Percentiles rank a stretch among this genome's conserved stretches.
Conservation (phyloP, 2,888 invertebrate genomes). For the Bellardia pandia region DNA sequence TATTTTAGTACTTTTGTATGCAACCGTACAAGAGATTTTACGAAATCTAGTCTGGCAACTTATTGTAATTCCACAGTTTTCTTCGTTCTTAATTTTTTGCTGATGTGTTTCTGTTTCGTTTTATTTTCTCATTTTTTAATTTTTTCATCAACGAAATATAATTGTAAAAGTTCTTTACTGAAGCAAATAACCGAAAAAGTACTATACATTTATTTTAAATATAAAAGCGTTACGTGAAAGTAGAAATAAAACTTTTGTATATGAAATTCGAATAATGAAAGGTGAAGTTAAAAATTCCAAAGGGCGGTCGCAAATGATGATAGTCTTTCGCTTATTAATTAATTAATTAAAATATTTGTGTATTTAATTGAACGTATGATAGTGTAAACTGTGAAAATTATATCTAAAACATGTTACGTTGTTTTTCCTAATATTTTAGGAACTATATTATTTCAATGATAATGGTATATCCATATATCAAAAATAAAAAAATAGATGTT, state of each 20-base stretch:
- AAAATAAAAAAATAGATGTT: conserved; percentile 32
- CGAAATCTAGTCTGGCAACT: conserved; percentile 33
- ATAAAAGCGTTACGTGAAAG: conserved; percentile 23
- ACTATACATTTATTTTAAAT: conserved; percentile 21
- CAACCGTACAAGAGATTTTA: conserved; percentile 13
- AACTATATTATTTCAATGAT: conserved; percentile 33
- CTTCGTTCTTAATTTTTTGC: conserved; percentile 66
- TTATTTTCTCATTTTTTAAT: conserved; percentile 71
- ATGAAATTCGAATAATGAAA: conserved; percentile 8
- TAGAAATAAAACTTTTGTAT: background rate
- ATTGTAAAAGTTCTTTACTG: conserved; percentile 58
- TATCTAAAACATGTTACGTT: conserved; percentile 1
- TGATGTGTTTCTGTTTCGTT: conserved; percentile 73
- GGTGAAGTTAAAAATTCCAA: conserved; percentile 28
- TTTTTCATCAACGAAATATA: conserved; percentile 53
- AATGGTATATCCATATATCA: conserved; percentile 43
- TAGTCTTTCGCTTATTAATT: background rate
- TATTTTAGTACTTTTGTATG: background rate
- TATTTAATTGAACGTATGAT: background rate
- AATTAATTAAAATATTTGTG: background rate
- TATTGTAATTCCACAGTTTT: conserved; percentile 10
- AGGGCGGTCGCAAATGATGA: conserved; percentile 22
- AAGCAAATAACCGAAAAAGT: conserved; percentile 21
- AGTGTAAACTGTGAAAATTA: conserved; percentile 9
- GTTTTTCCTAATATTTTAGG: conserved; percentile 27